Conservation (phyloP, 2,797 vertebrate species). For the Hozukius guyotensis region DNA sequence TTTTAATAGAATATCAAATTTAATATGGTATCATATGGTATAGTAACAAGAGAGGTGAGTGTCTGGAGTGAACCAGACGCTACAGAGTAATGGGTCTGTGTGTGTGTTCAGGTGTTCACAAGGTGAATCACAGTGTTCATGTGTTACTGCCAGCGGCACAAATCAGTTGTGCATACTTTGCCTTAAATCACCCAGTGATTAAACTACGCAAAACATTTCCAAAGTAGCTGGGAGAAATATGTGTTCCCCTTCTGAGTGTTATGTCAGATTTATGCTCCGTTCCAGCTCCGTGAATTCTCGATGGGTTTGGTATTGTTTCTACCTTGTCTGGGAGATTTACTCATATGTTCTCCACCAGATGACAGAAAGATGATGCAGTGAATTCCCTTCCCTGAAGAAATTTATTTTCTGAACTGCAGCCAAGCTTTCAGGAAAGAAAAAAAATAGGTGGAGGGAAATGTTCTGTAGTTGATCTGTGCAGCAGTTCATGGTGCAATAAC, state of each 20-base stretch:
- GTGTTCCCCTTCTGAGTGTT: not conserved
- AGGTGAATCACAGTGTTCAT: not conserved
- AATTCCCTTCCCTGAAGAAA: conserved; percentile 45
- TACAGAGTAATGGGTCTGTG: not conserved
- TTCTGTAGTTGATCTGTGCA: conserved; percentile 28
- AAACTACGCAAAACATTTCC: not conserved
- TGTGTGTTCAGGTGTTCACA: not conserved
- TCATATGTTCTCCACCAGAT: conserved; percentile 32
- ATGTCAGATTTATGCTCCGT: not conserved
- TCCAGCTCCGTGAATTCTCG: not conserved
- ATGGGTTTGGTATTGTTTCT: conserved; percentile 17
- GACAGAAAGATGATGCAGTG: conserved; percentile 48
- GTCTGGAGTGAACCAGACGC: not conserved
- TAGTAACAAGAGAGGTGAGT: not conserved
- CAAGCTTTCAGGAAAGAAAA: conserved; percentile 27
- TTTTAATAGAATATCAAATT: no score
- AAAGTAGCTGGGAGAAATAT: not conserved
- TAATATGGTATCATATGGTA: not conserved
- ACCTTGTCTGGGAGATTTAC: conserved; percentile 48
- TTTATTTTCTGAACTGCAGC: conserved; percentile 26
- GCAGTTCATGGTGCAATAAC: conserved; percentile 38
- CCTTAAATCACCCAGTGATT: not conserved
- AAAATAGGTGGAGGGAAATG: conserved; percentile 8
- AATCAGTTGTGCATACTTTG: not conserved
- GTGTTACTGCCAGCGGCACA: not conserved